Base-by-base conservation (phyloP, 2,888 invertebrate genomes). In the Capitulum mitella region DNA sequence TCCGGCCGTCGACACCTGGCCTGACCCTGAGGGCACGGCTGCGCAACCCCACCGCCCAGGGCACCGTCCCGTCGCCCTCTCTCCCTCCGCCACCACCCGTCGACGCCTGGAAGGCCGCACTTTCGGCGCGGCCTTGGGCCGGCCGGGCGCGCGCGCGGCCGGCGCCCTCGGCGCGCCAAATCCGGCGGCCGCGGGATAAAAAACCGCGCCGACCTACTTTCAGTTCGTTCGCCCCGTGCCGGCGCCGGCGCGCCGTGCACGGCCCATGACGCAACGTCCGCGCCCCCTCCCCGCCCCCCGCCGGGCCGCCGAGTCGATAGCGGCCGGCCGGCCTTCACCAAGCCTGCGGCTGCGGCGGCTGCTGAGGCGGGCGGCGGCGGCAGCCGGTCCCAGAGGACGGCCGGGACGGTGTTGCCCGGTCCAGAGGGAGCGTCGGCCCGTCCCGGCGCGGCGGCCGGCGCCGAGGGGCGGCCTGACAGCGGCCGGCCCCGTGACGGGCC, bases 171-270 rank as follows among this genome's bases (percentile, higher is more conserved):
- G 70, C 70, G 26, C 40, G 70, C 70, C 70, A 40, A 58, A 58
- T 58, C n/a, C 58, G n/a, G 29, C 22, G 43, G 58, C 58, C n/a
- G n/a, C 29, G 70, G 29, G 29, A 8, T 70, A 70, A 70, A 70
- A 70, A 70, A 37, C 37, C 34, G 37, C 37, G 70, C 26, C 19
- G 70, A 70, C 70, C 70, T 2, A 70, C 70, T 70, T 37, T 37
- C 70, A 16, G 70, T 37, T 70, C 70, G 40, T 70, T 40, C 22
- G 26, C 70, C 70, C 6, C 43, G 43, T 12, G n/a, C n/a, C 37
- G 61, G 14, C 37, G 70, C 70, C 40, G 16, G 70, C 64, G 64
- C 70, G 64, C 70, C 40, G 37, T 64, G 64, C 70, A 12, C 64
- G 40, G 26, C 29, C 14, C 70, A 22, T 70, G 70, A 70, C 70